phyloP scores from a whole-genome alignment of 2,888 invertebrate genomes.

The Phyllotreta striolata region DNA sequence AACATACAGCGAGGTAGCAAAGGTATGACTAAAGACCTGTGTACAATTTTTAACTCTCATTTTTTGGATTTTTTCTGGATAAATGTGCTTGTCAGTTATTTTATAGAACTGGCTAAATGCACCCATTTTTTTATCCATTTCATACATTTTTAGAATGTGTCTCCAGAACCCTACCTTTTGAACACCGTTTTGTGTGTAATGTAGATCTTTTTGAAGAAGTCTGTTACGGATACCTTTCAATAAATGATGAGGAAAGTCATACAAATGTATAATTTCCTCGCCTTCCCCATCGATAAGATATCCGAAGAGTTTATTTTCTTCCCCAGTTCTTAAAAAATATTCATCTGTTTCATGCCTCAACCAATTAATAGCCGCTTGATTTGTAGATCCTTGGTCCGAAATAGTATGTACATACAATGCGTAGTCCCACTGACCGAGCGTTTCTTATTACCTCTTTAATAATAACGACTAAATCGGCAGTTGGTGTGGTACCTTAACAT shows the following conservation, averaged over 20 bases:
- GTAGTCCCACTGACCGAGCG: slow-evolving; percentile 22
- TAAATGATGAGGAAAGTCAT: slow-evolving; percentile 5
- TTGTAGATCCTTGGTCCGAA: too few species aligned
- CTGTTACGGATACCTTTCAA: not conserved
- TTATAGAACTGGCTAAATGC: too few species aligned
- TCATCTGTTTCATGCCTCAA: slow-evolving; percentile 19
- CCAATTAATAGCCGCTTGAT: too few species aligned
- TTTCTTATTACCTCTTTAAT: slow-evolving; percentile 15
- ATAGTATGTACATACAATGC: slow-evolving; percentile 24
- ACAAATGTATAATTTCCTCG: not conserved
- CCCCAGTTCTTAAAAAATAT: too few species aligned
- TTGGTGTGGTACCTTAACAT: slow-evolving; percentile 22
- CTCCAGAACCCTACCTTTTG: slow-evolving; percentile 1
- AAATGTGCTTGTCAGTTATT: too few species aligned
- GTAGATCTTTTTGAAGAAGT: not conserved
- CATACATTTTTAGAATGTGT: too few species aligned
- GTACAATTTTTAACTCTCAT: too few species aligned
- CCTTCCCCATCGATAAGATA: not conserved
- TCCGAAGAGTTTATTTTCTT: not conserved
- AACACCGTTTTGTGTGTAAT: not conserved
- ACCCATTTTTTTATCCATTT: too few species aligned
- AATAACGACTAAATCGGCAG: slow-evolving; percentile 11
- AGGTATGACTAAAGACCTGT: too few species aligned
- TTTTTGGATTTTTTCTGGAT: too few species aligned
- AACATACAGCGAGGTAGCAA: too few species aligned